Evolutionary conservation across 2,888 invertebrate species (phyloP), one percentile per base, ranked within the genome.

Genomic region (Dorcus hopei): DNA sequence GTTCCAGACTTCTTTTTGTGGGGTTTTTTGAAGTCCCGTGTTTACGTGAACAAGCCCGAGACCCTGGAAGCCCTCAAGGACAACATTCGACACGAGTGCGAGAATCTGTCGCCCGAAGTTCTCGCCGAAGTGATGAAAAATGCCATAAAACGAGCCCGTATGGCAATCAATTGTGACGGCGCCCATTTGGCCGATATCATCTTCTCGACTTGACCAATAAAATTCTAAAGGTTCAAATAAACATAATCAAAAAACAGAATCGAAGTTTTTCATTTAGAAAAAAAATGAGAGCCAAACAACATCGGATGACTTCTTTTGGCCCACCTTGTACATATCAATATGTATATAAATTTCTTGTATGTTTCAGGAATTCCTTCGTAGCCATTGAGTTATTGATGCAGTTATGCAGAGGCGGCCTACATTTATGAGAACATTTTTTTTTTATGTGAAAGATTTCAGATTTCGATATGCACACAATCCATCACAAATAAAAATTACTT

Each of bases 71-170:
- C 63, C 38, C 49, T 67, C 56, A 69, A 68, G 64, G 41, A 43
- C 58, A 68, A 63, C 59, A 66, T 69, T 59, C 64, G 41, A 55
- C 58, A 14, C 61, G 61, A 58, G 62, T 64, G 68, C 58, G 58
- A 61, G 49, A 26, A 64, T 52, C 57, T 62, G 54, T 16, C 61
- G 11, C 43, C 51, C 26, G 14, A 14, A 14, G 14, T 14, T 14
- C 1, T 14, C 14, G 14, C 14, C 14, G 14, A 14, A 57, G 63
- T 64, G 14, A 61, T 55, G 58, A 58, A 16, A 55, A 65, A 67
- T 50, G 33, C 47, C 60, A 57, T 57, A 61, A 61, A 59, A 62
- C 54, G 65, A 43, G 11, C 43, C 60, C 41, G 61, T 14, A 16
- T 41, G 6, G 3, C 9, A 9, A 14, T 23, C 58, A 9, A 64